phyloP scores from a whole-genome alignment of 2,888 invertebrate genomes.

The Clivina fossor region DNA sequence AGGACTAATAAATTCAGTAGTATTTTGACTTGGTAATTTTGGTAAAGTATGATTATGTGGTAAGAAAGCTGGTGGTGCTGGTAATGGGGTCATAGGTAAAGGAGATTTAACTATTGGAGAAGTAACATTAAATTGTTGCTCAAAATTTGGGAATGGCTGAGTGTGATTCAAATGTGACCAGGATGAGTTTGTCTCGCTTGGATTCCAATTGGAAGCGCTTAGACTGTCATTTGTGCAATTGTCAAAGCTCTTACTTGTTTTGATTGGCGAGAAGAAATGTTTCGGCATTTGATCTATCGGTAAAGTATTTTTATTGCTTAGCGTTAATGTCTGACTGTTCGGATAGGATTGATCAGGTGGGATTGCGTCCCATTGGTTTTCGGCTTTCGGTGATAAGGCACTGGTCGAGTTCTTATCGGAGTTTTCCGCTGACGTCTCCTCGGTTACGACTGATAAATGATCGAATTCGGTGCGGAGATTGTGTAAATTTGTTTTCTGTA shows the following conservation, averaged over 20 bases:
- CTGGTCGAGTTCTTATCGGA: slow-evolving; percentile 48
- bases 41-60: neutral
- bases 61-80: neutral
- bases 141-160: slow-evolving; percentile 23
- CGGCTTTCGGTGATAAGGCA: slow-evolving; percentile 39
- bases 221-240: slow-evolving; percentile 39
- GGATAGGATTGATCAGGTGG: slow-evolving; percentile 53
- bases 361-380: slow-evolving; percentile 47
- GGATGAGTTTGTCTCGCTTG: slow-evolving; percentile 4
- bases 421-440: slow-evolving; percentile 61
- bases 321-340: slow-evolving; percentile 39
- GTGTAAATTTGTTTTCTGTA: slow-evolving; percentile 54
- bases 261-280: slow-evolving; percentile 55
- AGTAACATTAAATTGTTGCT: slow-evolving; percentile 7
- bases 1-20: neutral
- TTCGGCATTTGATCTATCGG: slow-evolving; percentile 43
- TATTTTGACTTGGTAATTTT: neutral
- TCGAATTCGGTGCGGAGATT: slow-evolving; percentile 65
- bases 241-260: slow-evolving; percentile 47
- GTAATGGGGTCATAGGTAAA: slow-evolving; percentile 8
- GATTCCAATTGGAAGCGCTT: slow-evolving; percentile 15
- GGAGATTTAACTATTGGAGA: neutral
- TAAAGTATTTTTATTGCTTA: slow-evolving; percentile 22
- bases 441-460: slow-evolving; percentile 75
- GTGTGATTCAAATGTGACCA: slow-evolving; percentile 12